phyloP scores from a whole-genome alignment of 2,888 invertebrate species.

The Sicus ferrugineus region DNA sequence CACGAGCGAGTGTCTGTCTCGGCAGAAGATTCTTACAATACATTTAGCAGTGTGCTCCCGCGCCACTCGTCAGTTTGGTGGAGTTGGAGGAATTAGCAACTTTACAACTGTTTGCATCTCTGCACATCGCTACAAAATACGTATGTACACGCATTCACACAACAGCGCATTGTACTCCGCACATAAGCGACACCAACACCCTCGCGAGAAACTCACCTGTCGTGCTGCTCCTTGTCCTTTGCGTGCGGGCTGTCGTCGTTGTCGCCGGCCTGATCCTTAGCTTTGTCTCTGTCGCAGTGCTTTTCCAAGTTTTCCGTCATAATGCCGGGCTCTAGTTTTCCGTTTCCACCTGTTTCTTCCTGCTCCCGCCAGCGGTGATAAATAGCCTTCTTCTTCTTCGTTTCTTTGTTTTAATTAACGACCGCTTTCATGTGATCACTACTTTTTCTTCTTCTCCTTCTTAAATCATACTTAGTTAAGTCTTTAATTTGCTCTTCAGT shows the following conservation, averaged over 20 bases:
- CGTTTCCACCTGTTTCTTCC: not conserved
- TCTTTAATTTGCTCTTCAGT: not conserved
- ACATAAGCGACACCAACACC: too few species aligned
- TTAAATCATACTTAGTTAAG: not conserved
- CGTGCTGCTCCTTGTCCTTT: slow-evolving; percentile 38
- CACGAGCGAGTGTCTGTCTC: too few species aligned
- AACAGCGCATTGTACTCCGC: too few species aligned
- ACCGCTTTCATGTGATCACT: slow-evolving; percentile 7
- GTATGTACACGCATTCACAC: not conserved
- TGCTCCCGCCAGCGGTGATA: not conserved
- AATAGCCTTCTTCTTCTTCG: too few species aligned
- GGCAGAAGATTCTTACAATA: too few species aligned
- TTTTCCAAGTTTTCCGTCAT: slow-evolving; percentile 47
- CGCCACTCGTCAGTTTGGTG: too few species aligned
- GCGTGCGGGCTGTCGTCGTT: slow-evolving; percentile 31
- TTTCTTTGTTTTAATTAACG: slow-evolving; percentile 8
- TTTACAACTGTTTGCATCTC: too few species aligned
- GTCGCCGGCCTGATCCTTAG: slow-evolving; percentile 35
- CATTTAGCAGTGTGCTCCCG: too few species aligned
- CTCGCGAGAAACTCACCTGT: slow-evolving; percentile 29
- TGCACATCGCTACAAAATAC: not conserved
- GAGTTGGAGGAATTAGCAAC: too few species aligned
- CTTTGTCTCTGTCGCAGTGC: slow-evolving; percentile 39
- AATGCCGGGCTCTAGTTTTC: not conserved
- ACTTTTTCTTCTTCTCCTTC: slow-evolving; percentile 1